phyloP scores from a whole-genome alignment of 2,797 vertebrate genomes.

The Diplodus sargus region DNA sequence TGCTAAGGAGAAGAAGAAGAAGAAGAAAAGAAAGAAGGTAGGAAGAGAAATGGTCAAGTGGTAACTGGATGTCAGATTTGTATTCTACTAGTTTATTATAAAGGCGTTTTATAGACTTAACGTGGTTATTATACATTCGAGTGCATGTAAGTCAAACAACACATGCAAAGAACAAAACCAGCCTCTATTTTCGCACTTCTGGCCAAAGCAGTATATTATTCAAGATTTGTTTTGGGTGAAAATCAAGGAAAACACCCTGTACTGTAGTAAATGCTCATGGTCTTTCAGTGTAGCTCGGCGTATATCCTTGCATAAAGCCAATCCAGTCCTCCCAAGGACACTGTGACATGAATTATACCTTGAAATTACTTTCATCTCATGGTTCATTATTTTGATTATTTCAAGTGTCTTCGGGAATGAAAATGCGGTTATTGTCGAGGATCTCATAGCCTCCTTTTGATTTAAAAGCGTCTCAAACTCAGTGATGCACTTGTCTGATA shows the following conservation, averaged over 20 bases:
- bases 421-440: background rate
- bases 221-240: background rate
- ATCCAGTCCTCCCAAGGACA: background rate
- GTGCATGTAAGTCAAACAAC: too few relatives aligned
- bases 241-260: background rate
- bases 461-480: background rate
- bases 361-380: background rate
- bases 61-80: background rate
- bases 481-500: background rate
- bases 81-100: background rate
- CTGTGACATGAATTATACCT: background rate
- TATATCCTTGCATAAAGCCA: background rate
- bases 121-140: background rate
- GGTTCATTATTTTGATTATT: slow-evolving; percentile 5
- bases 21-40: slow-evolving; percentile 94
- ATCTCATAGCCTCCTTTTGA: background rate
- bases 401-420: slow-evolving; percentile 10
- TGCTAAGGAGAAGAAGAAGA: slow-evolving; percentile 97
- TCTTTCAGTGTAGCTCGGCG: background rate
- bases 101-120: background rate
- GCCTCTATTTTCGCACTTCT: background rate
- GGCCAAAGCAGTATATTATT: background rate
- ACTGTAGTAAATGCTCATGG: background rate
- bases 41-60: slow-evolving; percentile 37
- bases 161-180: background rate